These are phyloP conservation scores for Ictidomys tridecemlineatus DNA, from an alignment of 2,113 vertebrate genomes.

Conservation along the genomic window DNA sequence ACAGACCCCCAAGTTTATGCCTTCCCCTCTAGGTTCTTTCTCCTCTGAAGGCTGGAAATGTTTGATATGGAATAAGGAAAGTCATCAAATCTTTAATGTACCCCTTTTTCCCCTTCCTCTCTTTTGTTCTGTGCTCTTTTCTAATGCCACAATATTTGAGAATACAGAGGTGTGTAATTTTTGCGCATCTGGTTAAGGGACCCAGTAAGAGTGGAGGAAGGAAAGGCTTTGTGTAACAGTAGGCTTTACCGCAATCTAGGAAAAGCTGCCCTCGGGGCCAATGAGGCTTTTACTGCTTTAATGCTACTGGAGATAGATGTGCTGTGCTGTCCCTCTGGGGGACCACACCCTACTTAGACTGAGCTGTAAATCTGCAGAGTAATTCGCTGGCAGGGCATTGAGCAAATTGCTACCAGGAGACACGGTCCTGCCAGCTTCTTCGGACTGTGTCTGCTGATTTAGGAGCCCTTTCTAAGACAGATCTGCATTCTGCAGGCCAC, in stretches of 20 bases:
- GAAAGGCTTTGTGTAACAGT: not conserved
- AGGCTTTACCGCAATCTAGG: not conserved
- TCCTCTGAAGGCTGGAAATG: not conserved
- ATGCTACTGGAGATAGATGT: not conserved
- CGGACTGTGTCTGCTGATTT: not conserved
- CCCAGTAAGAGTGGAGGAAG: not conserved
- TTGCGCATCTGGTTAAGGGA: not conserved
- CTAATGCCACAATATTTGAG: not conserved
- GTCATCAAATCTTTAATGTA: not conserved
- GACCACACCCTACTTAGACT: not conserved
- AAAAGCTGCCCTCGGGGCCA: not conserved
- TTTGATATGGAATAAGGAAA: not conserved
- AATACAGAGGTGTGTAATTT: not conserved
- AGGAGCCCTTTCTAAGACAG: not conserved
- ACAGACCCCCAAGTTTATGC: not conserved
- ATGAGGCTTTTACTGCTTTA: not conserved
- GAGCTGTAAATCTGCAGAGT: not conserved
- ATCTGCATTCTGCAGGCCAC: not conserved
- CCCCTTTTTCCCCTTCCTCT: not conserved
- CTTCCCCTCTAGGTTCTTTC: not conserved
- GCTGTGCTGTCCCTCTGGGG: accelerated
- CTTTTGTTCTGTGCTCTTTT: not conserved
- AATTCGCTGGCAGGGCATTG: not conserved
- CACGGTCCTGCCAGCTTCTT: not conserved
- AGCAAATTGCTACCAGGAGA: not conserved